phyloP scores from a whole-genome alignment of 2,797 vertebrate genomes.

The Epinephelus coioides region DNA sequence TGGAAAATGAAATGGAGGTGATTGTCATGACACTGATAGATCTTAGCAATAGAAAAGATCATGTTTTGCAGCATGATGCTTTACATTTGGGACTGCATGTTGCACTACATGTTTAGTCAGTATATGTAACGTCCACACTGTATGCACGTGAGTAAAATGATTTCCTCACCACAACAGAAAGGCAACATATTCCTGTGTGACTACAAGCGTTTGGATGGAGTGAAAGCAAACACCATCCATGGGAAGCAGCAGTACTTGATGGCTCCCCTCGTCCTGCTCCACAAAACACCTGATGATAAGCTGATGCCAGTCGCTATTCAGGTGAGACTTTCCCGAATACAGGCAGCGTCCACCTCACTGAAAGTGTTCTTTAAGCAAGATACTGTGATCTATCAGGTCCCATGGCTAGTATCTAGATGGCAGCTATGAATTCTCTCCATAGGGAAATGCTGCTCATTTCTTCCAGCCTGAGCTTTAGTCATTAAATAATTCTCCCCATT shows the following conservation, averaged over 20 bases:
- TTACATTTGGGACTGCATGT: too few species aligned
- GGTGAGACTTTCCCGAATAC: too few species aligned
- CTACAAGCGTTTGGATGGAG: too few species aligned
- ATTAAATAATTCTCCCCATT: too few species aligned
- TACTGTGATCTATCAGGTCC: too few species aligned
- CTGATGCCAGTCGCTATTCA: too few species aligned
- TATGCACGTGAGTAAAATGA: neutral
- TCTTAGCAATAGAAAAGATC: neutral
- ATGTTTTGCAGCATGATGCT: neutral
- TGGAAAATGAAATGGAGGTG: slow-evolving; percentile 71
- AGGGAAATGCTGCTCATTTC: neutral
- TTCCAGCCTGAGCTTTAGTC: too few species aligned
- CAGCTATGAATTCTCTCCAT: neutral
- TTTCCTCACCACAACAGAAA: slow-evolving; percentile 66
- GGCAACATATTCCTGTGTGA: slow-evolving; percentile 44
- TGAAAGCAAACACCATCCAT: too few species aligned
- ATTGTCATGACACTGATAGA: neutral
- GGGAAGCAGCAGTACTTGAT: too few species aligned
- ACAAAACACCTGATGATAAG: too few species aligned
- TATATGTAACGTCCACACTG: neutral
- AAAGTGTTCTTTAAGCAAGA: too few species aligned
- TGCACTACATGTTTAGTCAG: neutral
- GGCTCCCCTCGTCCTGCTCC: too few species aligned
- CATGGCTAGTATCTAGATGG: neutral
- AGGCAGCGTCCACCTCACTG: slow-evolving; percentile 17